These are phyloP conservation scores for Petromus typicus DNA, from an alignment of 2,113 vertebrate genomes.

Conservation along the genomic window DNA sequence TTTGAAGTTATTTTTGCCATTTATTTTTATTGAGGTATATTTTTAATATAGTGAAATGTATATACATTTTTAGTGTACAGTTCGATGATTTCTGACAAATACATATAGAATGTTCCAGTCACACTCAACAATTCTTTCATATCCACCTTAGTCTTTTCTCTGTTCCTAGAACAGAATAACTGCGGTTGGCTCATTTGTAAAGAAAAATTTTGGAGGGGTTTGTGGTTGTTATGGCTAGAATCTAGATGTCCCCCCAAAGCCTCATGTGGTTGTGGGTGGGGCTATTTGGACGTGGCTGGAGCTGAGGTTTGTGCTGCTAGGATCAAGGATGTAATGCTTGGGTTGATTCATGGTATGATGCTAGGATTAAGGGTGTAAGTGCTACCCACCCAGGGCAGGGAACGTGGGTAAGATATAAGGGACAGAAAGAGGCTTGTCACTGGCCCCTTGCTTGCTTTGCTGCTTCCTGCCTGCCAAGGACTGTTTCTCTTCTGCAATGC, in stretches of 20 bases:
- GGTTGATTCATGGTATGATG: background rate
- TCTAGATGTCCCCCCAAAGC: background rate
- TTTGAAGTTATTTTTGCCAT: slow-evolving; percentile 22
- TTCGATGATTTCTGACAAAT: slow-evolving; percentile 45
- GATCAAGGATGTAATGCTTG: background rate
- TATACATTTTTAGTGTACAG: slow-evolving; percentile 14
- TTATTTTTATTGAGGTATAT: background rate
- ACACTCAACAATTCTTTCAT: slow-evolving; percentile 8
- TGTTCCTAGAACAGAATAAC: background rate
- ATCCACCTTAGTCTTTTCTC: background rate
- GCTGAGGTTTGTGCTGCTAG: background rate
- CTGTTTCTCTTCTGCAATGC: background rate
- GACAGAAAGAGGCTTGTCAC: background rate
- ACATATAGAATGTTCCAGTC: background rate
- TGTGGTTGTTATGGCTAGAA: background rate
- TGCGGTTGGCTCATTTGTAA: background rate
- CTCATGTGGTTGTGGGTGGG: background rate
- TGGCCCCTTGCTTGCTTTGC: background rate
- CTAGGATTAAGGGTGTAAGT: background rate
- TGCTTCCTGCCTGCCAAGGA: background rate
- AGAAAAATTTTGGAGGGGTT: background rate
- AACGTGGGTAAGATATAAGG: background rate
- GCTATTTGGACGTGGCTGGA: background rate
- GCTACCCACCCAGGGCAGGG: background rate
- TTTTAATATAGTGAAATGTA: background rate